Percentiles rank a stretch among this genome's conserved stretches.
Evolutionary conservation across 2,888 invertebrate species (phyloP).

Genomic region (Neria commutata): DNA sequence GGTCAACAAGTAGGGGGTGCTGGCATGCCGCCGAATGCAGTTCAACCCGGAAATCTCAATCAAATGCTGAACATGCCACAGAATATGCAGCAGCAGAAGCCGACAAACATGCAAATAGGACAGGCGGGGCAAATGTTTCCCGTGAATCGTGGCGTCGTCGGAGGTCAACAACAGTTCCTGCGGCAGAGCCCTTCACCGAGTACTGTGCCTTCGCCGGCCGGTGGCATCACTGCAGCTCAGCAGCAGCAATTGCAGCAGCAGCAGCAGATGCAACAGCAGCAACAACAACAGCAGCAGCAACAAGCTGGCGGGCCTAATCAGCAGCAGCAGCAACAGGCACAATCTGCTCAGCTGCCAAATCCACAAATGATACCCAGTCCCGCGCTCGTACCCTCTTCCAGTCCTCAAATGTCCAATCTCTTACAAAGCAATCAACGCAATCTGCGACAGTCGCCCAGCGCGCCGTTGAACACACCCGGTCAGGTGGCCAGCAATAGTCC

Average conservation of each 20-base stretch:
- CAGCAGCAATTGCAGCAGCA: constrained; percentile 48
- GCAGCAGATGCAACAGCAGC: constrained; percentile 60
- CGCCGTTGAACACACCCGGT: constrained; percentile 81
- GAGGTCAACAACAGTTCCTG: constrained; percentile 74
- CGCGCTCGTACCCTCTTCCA: constrained; percentile 72
- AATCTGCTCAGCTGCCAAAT: constrained; percentile 53
- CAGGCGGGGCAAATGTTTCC: constrained; percentile 63
- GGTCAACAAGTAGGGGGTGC: constrained; percentile 44
- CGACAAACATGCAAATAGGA: constrained; percentile 57
- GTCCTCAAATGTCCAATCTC: constrained; percentile 69
- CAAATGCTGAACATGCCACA: constrained; percentile 57
- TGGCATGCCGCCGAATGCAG: constrained; percentile 48
- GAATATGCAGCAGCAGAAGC: constrained; percentile 57
- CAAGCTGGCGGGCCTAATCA: constrained; percentile 33
- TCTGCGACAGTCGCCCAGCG: constrained; percentile 81
- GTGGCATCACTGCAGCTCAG: constrained; percentile 48
- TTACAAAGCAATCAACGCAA: constrained; percentile 65
- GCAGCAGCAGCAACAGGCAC: constrained; percentile 55
- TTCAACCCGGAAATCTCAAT: constrained; percentile 51
- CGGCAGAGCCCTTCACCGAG: constrained; percentile 73
- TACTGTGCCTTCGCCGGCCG: constrained; percentile 66
- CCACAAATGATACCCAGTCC: constrained; percentile 75
- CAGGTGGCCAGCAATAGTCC: constrained; percentile 68
- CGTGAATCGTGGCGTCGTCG: constrained; percentile 66
- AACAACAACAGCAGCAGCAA: constrained; percentile 43